phyloP scores from a whole-genome alignment of 2,113 vertebrate genomes.

The Arenaria interpres region DNA sequence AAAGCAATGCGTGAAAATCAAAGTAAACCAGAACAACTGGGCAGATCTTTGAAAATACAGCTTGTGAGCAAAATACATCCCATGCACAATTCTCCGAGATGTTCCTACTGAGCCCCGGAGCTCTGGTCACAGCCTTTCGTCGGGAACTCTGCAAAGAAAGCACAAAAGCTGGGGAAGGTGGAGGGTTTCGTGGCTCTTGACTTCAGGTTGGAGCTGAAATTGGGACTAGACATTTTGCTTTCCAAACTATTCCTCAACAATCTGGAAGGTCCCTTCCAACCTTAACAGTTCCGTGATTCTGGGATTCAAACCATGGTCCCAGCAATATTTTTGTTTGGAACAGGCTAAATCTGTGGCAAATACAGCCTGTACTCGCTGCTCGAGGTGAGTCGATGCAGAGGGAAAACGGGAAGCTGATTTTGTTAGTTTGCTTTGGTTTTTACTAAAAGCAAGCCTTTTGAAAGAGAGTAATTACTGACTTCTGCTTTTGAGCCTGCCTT shows the following conservation, averaged over 20 bases:
- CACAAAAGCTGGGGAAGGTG: background rate
- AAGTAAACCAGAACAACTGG: background rate
- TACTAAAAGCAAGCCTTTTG: background rate
- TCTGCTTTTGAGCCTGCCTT: background rate
- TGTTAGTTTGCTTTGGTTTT: background rate
- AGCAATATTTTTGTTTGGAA: background rate
- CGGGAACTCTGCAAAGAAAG: background rate
- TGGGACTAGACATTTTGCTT: background rate
- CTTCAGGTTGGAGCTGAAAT: background rate
- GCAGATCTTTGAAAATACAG: background rate
- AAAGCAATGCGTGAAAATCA: background rate
- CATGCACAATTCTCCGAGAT: background rate
- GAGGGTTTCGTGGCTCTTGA: background rate
- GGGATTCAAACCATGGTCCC: background rate
- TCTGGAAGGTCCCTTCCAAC: background rate
- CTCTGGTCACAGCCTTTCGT: background rate
- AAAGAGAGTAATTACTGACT: background rate
- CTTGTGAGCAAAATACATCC: background rate
- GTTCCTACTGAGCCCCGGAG: background rate
- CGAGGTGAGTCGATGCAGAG: background rate
- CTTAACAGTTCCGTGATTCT: background rate
- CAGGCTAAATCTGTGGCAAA: accelerated
- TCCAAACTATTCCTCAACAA: background rate
- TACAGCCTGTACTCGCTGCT: accelerated
- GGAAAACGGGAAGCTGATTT: background rate